Conservation (phyloP, 2,113 vertebrate genomes). For the Galbula dea region DNA sequence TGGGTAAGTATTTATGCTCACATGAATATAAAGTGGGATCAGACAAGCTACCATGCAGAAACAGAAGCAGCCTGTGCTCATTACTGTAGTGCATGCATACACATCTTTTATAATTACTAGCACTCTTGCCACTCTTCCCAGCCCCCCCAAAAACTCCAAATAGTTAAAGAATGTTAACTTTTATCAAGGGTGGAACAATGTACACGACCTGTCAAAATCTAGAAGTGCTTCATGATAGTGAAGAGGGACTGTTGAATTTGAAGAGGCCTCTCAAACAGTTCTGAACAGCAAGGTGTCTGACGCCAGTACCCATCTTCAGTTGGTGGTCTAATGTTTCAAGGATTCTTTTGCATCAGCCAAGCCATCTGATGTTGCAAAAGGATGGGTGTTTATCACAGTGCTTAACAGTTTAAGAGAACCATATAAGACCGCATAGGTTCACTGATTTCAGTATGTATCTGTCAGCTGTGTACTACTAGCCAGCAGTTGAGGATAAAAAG, state of each 20-base stretch:
- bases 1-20: not conserved
- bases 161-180: not conserved
- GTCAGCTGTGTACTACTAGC: not conserved
- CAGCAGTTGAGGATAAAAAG: not conserved
- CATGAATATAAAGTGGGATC: not conserved
- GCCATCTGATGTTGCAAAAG: not conserved
- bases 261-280: not conserved
- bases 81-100: not conserved
- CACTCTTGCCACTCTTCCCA: not conserved
- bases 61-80: not conserved
- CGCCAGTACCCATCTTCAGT: not conserved
- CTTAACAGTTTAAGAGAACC: not conserved
- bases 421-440: accelerated
- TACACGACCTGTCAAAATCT: not conserved
- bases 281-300: not conserved
- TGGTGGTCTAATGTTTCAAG: not conserved
- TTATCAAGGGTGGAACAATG: not conserved
- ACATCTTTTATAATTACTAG: not conserved
- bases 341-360: not conserved
- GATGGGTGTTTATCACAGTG: not conserved
- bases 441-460: not conserved
- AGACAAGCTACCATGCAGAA: not conserved
- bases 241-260: not conserved
- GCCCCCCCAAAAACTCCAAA: not conserved
- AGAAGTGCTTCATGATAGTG: accelerated